Conservation (phyloP, 2,113 vertebrate genomes). For the Pteruthius melanotis region DNA sequence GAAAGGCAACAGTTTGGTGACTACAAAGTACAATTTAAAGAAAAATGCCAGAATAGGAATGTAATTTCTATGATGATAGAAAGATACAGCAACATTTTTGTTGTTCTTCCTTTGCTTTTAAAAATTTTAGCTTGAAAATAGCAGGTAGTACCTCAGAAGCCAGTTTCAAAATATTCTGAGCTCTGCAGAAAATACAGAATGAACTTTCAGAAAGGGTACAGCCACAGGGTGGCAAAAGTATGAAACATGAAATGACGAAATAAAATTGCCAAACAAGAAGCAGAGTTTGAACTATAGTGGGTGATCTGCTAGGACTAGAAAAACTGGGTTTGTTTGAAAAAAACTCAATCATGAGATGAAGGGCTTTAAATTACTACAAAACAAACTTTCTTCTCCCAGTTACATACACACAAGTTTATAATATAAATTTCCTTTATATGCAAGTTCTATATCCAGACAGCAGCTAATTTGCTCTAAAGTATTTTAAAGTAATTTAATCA, state of each 20-base stretch:
- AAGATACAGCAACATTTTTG: background rate
- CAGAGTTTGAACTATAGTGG: background rate
- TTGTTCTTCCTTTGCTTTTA: background rate
- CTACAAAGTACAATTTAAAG: background rate
- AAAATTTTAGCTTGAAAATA: background rate
- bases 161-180: background rate
- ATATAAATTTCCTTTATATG: background rate
- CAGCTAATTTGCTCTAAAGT: background rate
- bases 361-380: background rate
- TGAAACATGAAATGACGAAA: background rate
- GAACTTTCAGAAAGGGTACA: background rate
- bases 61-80: background rate
- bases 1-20: background rate
- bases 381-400: background rate
- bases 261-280: background rate
- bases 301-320: background rate
- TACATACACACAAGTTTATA: background rate
- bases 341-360: background rate
- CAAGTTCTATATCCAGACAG: background rate
- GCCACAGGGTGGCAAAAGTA: background rate
- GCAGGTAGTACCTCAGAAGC: background rate
- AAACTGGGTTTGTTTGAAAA: background rate
- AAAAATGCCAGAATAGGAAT: background rate
- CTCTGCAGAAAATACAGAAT: background rate
- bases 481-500: background rate